Base-by-base conservation (phyloP, 2,888 invertebrate species). In the Agrenia bidenticulata region DNA sequence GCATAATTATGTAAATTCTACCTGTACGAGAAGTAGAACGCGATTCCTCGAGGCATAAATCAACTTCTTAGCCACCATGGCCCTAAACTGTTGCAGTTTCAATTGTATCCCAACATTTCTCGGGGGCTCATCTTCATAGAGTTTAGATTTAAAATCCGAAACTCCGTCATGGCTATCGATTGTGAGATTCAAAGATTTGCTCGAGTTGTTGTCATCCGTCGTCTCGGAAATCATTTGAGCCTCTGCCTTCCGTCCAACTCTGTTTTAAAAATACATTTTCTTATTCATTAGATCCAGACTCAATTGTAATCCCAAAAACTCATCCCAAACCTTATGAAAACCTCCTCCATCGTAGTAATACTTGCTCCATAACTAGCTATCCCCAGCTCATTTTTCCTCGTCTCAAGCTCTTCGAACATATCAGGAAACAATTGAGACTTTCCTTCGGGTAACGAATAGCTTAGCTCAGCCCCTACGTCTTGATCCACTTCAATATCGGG, bases 391-490 rank as follows among this genome's bases (percentile, higher is more conserved):
- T 80, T 78, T 5, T 84, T 83, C 26, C 85, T 82, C 0, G 79
- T 78, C 78, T 92, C 91, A 37, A 92, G 80, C 57, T 87, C 85
- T 21, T 81, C 80, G 63, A 92, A 83, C 84, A 92, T 85, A 7
- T 81, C 79, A 77, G 89, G 87, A 78, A 90, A 90, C 15, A 81
- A 77, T 53, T 82, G 78, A 0, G 86, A 84, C 63, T 85, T 83
- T 13, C 84, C 83, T 75, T 88, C 88, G 0, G 85, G 83, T 69
- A 92, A 79, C 56, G 85, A 81, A 77, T 88, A 91, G 0, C 87
- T 85, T 2, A 91, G 80, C 80, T 92, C 92, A 0, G 87, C 85
- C 0, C 89, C 90, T 75, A 90, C 86, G 78, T 89, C 86, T 67
- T 86, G 86, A 72, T 86, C 85, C 0, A 90, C 80, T 66, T 82